Evolutionary conservation across 2,888 invertebrate species (phyloP), one percentile per base, ranked within the genome.

Genomic region (Lydus trimaculatus): DNA sequence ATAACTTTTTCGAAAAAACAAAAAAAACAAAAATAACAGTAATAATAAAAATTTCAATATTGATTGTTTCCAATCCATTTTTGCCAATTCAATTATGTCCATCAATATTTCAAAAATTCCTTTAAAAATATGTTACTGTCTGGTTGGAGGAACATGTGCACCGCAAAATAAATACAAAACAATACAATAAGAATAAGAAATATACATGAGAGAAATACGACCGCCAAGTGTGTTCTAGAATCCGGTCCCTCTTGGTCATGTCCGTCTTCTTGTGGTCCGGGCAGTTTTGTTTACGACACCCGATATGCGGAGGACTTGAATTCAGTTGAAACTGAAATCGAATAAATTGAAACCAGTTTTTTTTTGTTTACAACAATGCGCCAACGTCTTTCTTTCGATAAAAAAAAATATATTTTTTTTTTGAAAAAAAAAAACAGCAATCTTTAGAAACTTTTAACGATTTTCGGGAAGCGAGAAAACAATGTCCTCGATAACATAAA

Each of bases 311-410:
- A 69, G 69, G 63, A 33, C 13, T 64, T 63, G 69, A 59, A 69
- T 66, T 69, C 67, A 65, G 72, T 69, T 66, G 72, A 73, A 72
- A 75, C 72, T 72, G 71, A 75, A 75, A 73, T 71, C 67, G 72
- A 75, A 73, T 68, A 73, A 73, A 72, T 72, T 66, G 66, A 72
- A 67, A 73, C 75, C 72, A 73, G 73, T 72, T 72, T 71, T 43
- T 43, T 71, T 36, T 36, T 36, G 60, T 60, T 60, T 60, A 60
- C 33, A 33, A 17, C 48, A 48, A 23, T 20, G 20, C 20, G 20
- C 48, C 48, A 48, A 43, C 43, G 36, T 15, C 36, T 36, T 1
- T 36, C 36, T 36, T 36, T 15, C n/a, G n/a, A n/a, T n/a, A n/a
- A n/a, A n/a, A n/a, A n/a, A n/a, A n/a, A n/a, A n/a, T n/a, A n/a